Conservation (phyloP, 1,140 invertebrate species). For the Adelges cooleyi region DNA sequence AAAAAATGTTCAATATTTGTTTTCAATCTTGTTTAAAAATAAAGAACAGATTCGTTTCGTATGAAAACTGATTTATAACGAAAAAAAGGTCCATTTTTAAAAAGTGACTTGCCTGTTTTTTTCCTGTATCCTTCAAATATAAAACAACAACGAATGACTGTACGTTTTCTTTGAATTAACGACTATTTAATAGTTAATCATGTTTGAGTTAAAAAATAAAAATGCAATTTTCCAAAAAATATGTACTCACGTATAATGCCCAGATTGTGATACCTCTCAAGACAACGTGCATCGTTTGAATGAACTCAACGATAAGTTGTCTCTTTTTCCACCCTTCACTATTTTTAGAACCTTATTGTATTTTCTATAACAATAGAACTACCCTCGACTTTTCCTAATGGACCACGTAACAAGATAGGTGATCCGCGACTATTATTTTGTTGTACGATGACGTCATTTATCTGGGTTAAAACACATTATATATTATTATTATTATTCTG, state of each 20-base stretch:
- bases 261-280: constrained; percentile 9
- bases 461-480: background rate
- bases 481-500: background rate
- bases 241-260: constrained; percentile 19
- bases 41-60: no score
- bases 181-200: no score
- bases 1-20: no score
- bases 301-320: background rate
- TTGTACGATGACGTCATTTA: constrained; percentile 19
- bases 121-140: no score
- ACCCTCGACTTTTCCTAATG: constrained; percentile 24
- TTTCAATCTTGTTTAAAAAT: no score
- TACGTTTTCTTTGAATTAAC: no score
- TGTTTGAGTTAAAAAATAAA: no score
- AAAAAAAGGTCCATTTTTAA: no score
- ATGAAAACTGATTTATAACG: no score
- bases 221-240: no score
- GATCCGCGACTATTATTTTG: constrained; percentile 18
- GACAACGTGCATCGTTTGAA: constrained; percentile 26
- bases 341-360: constrained; percentile 2
- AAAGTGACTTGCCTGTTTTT: no score
- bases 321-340: background rate
- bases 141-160: no score
- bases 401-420: constrained; percentile 26
- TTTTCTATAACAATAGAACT: constrained; percentile 13